Conservation (phyloP, 2,888 invertebrate genomes). For the Sinopyrophorus schimmeli region DNA sequence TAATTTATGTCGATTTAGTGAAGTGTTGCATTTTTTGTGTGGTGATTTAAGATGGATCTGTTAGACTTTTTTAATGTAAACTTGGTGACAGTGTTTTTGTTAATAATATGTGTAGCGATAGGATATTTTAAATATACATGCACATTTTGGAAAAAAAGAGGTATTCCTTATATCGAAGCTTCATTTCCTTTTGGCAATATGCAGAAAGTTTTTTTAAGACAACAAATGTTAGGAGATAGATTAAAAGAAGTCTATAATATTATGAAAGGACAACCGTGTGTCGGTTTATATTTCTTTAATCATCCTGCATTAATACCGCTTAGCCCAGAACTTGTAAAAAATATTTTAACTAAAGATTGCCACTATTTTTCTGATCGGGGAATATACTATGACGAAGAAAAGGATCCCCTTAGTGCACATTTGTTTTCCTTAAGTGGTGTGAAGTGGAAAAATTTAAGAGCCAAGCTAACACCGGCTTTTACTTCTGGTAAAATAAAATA, state of each 20-base stretch:
- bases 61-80: too few species aligned
- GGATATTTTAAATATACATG: conserved; percentile 55
- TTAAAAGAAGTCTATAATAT: conserved; percentile 63
- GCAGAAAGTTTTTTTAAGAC: conserved; percentile 58
- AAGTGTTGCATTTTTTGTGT: too few species aligned
- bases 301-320: conserved; percentile 65
- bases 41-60: too few species aligned
- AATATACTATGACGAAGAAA: conserved; percentile 62
- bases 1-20: too few species aligned
- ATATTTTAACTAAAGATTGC: conserved; percentile 65
- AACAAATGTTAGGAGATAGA: conserved; percentile 64
- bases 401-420: conserved; percentile 64
- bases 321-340: conserved; percentile 64
- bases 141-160: conserved; percentile 63
- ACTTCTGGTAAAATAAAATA: conserved; percentile 68
- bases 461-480: conserved; percentile 68
- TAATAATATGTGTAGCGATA: conserved; percentile 31
- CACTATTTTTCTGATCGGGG: conserved; percentile 68
- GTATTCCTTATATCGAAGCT: conserved; percentile 61
- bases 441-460: conserved; percentile 66
- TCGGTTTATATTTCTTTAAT: conserved; percentile 67
- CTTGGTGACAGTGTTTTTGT: not conserved
- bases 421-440: conserved; percentile 62
- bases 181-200: conserved; percentile 68
- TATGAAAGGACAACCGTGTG: conserved; percentile 52